Conservation (phyloP, 2,113 vertebrate species). For the Lucifuga dentata region DNA sequence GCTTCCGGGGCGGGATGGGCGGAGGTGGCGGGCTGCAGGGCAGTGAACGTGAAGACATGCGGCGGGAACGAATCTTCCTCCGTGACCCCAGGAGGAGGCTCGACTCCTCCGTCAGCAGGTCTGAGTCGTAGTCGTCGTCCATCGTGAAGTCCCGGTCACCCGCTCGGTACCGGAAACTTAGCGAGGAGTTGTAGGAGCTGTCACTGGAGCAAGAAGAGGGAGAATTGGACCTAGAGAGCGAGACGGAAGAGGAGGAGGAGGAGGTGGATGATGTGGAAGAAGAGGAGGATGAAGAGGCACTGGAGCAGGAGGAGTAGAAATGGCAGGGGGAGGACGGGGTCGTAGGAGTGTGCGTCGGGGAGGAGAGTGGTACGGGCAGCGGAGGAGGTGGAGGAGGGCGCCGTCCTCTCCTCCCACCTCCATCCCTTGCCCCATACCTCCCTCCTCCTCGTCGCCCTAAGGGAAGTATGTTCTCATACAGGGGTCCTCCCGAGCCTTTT, state of each 20-base stretch:
- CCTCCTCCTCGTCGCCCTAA: conserved; percentile 84
- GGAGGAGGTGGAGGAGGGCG: conserved; percentile 80
- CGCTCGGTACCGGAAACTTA: conserved; percentile 81
- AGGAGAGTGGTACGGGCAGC: conserved; percentile 79
- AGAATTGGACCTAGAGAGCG: conserved; percentile 81
- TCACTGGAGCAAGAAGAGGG: conserved; percentile 76
- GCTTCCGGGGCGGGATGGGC: conserved; percentile 83
- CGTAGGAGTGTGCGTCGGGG: conserved; percentile 81
- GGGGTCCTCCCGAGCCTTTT: conserved; percentile 79
- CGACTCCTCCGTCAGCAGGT: conserved; percentile 83
- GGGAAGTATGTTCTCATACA: conserved; percentile 84
- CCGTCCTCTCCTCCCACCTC: conserved; percentile 73
- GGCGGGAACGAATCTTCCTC: conserved; percentile 75
- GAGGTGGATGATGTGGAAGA: conserved; percentile 79
- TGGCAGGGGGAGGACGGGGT: conserved; percentile 80
- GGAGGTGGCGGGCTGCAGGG: conserved; percentile 84
- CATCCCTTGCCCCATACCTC: conserved; percentile 76
- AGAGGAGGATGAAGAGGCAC: conserved; percentile 80
- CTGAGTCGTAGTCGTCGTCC: conserved; percentile 79
- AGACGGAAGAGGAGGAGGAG: conserved; percentile 80
- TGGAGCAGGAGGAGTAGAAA: conserved; percentile 81
- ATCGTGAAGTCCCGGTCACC: conserved; percentile 64
- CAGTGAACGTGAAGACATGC: conserved; percentile 81
- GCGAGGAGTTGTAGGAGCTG: conserved; percentile 81
- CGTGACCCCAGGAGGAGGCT: conserved; percentile 81